phyloP scores from a whole-genome alignment of 1,140 invertebrate genomes.

The Vanessa tameamea region DNA sequence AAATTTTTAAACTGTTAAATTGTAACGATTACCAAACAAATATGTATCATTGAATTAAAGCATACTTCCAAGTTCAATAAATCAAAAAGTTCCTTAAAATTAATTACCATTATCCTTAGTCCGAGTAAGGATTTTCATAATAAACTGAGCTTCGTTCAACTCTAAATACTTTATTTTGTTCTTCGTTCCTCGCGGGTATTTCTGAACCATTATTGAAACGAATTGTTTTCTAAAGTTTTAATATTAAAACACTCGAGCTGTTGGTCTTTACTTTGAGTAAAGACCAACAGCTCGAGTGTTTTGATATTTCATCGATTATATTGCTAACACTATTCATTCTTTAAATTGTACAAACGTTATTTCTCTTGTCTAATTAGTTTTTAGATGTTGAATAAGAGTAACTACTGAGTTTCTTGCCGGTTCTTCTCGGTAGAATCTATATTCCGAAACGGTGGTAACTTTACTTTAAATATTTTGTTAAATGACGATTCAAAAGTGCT shows the following conservation, averaged over 20 bases:
- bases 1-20: neutral
- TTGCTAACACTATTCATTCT: neutral
- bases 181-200: constrained; percentile 50
- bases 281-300: too few species aligned
- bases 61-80: neutral
- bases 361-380: too few species aligned
- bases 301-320: constrained; percentile 30
- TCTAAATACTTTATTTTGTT: constrained; percentile 70
- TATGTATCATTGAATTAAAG: neutral
- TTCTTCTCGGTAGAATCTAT: too few species aligned
- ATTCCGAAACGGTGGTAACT: too few species aligned
- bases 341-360: too few species aligned
- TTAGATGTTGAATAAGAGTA: too few species aligned
- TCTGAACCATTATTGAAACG: constrained; percentile 57
- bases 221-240: constrained; percentile 70
- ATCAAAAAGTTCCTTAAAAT: constrained; percentile 36
- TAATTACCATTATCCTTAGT: constrained; percentile 39
- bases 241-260: constrained; percentile 58
- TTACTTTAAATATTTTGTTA: too few species aligned
- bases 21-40: neutral
- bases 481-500: too few species aligned
- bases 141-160: constrained; percentile 54
- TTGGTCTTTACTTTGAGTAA: constrained; percentile 48
- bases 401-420: too few species aligned
- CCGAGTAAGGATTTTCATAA: constrained; percentile 62